phyloP scores from a whole-genome alignment of 2,113 vertebrate genomes.

The Pongo pygmaeus region DNA sequence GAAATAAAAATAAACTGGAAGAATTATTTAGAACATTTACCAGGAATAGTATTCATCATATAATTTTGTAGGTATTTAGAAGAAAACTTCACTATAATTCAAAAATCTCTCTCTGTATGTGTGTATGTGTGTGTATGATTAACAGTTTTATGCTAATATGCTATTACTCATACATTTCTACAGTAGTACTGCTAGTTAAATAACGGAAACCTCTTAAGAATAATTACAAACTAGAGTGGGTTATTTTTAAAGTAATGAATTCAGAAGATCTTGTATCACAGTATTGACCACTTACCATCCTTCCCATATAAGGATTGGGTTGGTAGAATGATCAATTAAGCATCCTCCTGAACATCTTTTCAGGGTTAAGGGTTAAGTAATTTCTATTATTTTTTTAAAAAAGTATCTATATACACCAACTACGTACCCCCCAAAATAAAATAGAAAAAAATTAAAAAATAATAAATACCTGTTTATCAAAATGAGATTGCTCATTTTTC shows the following conservation, averaged over 20 bases:
- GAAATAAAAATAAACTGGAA: constrained; percentile 3
- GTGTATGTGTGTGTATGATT: not conserved
- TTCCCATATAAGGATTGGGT: constrained; percentile 22
- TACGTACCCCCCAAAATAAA: no score
- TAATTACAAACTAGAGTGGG: not conserved
- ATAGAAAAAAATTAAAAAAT: not conserved
- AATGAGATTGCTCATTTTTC: constrained; percentile 3
- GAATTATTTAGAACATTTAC: not conserved
- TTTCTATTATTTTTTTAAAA: not conserved
- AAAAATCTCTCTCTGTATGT: not conserved
- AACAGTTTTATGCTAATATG: constrained; percentile 40
- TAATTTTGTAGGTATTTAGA: constrained; percentile 6
- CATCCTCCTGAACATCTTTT: constrained; percentile 2
- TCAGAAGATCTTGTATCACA: not conserved
- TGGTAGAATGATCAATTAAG: constrained; percentile 47
- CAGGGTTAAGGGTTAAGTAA: constrained; percentile 47
- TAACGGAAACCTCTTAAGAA: constrained; percentile 37
- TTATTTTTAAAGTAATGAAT: constrained; percentile 51
- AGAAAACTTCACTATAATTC: not conserved
- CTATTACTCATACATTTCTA: constrained; percentile 32
- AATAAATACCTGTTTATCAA: constrained; percentile 42
- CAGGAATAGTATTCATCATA: not conserved
- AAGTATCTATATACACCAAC: no score
- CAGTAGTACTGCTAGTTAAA: constrained; percentile 26
- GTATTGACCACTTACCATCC: not conserved